Base-by-base conservation (phyloP, 2,797 vertebrate genomes). In the Thamnophis elegans region DNA sequence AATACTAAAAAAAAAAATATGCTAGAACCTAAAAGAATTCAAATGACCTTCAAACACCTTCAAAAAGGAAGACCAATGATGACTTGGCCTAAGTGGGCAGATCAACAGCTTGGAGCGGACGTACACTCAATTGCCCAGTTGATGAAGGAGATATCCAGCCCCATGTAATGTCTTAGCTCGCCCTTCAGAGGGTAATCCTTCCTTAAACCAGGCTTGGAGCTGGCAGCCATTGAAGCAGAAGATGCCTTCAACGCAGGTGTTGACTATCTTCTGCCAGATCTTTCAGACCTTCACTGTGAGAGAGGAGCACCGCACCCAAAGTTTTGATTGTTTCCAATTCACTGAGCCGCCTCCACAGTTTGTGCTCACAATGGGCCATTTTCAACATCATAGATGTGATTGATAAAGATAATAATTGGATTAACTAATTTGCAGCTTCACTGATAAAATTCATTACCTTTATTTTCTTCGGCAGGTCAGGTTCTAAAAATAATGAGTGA, bases 401-500 rank as follows among this genome's bases (percentile, higher is more conserved):
- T 92, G 86, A 73, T 90, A 73, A 85, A 90, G 89, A 47, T 87
- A 92, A 90, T 87, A 51, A 90, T 59, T 73, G 90, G 92, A 55
- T 90, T 90, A 90, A 59, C 32, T 59, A 87, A 90, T 92, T 92
- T 92, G 85, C 89, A 90, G 92, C 92, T 58, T 42, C 53, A 25
- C 60, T 20, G 47, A 62, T 90, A 58, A 90, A 65, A 87, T 90
- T 90, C 92, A 87, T 92, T 90, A 87, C 25, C 87, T 73, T 28
- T 92, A 54, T 92, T 92, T 92, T 92, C 60, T 90, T 87, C 89
- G 36, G 73, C 73, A 73, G 90, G 60, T 87, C 60, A 87, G 58
- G 54, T 59, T 90, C 89, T 90, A 87, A 90, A 92, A 90, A 92
- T 90, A 90, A 90, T 90, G 89, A 90, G 60, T 73, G 85, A 90